A percentile compares a stretch with the other conserved stretches of the same genome.
phyloP scores from a whole-genome alignment of 2,797 vertebrate genomes.

The Sylvilagus floridanus region DNA sequence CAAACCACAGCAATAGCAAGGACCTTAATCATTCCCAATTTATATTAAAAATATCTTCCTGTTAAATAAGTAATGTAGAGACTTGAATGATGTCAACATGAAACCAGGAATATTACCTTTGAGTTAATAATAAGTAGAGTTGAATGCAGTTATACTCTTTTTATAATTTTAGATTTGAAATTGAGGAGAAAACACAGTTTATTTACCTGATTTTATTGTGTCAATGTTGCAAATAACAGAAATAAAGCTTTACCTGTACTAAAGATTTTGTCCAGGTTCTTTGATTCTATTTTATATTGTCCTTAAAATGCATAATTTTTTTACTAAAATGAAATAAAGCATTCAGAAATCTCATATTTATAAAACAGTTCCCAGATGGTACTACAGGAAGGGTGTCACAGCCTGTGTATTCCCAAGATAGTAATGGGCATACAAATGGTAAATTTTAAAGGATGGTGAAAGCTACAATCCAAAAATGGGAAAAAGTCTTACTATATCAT shows the following conservation, averaged over 20 bases:
- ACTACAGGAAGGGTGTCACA: background rate
- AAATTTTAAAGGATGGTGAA: background rate
- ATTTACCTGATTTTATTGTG: background rate
- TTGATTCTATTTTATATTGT: background rate
- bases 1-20: background rate
- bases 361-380: background rate
- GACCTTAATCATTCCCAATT: background rate
- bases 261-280: background rate
- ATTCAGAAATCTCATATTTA: background rate
- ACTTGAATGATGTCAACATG: background rate
- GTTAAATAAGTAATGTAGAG: background rate
- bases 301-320: background rate
- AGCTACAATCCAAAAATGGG: background rate
- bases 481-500: background rate
- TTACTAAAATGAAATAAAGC: background rate
- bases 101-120: background rate
- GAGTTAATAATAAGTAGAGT: background rate
- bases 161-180: background rate
- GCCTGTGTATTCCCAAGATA: background rate
- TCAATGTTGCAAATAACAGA: background rate
- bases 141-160: background rate
- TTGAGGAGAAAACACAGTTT: background rate
- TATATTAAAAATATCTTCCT: background rate
- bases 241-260: background rate
- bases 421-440: background rate